Percentiles rank a stretch among this genome's conserved stretches.
phyloP scores from a whole-genome alignment of 2,113 vertebrate genomes.

The Ursus arctos region DNA sequence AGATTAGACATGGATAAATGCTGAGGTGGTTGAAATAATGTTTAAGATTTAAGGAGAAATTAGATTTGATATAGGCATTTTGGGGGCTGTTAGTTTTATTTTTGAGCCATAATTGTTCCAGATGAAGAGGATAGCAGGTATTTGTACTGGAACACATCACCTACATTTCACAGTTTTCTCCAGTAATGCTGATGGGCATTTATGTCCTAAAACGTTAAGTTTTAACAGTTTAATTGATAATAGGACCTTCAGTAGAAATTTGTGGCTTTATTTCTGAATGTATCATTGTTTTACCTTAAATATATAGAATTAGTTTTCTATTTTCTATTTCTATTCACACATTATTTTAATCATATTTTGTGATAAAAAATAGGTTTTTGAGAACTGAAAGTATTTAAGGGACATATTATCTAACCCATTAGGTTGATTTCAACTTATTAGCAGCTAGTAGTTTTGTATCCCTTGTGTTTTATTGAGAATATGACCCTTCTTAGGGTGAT shows the following conservation, averaged over 20 bases:
- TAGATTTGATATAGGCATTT: neutral
- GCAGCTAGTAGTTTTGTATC: neutral
- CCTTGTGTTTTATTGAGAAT: constrained; percentile 17
- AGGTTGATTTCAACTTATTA: constrained; percentile 37
- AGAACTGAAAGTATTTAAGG: neutral
- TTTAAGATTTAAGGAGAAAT: neutral
- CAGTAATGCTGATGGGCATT: neutral
- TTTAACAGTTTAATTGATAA: neutral
- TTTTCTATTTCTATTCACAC: constrained; percentile 1
- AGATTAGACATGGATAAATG: neutral
- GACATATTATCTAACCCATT: neutral
- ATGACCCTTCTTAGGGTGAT: constrained; percentile 23
- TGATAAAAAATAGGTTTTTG: neutral
- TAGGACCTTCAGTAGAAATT: neutral
- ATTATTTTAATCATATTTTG: constrained; percentile 40
- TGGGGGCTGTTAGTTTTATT: neutral
- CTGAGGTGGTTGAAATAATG: neutral
- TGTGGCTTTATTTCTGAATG: neutral
- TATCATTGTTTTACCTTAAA: neutral
- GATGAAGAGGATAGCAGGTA: neutral
- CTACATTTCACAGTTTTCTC: neutral
- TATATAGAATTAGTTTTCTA: neutral
- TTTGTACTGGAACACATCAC: neutral
- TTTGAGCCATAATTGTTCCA: neutral
- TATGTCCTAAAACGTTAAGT: neutral